These are phyloP conservation scores for Strongylocentrotus purpuratus DNA, from an alignment of 35 echinoderm and acorn worm species.

Conservation along the genomic window DNA sequence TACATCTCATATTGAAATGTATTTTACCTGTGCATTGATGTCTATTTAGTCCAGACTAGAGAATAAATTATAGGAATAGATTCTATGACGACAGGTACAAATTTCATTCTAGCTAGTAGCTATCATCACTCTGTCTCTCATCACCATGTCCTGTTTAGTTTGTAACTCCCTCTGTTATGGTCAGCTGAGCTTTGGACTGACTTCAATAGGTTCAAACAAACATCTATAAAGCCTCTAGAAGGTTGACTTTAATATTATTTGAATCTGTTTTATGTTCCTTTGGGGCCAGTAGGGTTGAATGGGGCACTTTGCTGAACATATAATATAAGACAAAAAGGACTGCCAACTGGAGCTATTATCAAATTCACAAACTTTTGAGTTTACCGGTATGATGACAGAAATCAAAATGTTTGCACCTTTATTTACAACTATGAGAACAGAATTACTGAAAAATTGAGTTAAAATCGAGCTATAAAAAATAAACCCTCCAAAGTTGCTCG, in stretches of 20 bases:
- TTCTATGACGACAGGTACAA: neutral
- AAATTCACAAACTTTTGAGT: too few relatives aligned
- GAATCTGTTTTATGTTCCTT: neutral
- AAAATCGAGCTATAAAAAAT: neutral
- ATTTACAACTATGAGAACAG: neutral
- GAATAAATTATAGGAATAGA: neutral
- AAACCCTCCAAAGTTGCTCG: neutral
- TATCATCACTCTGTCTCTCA: neutral
- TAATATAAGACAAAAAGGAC: neutral
- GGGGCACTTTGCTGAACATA: neutral
- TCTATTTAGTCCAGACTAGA: neutral
- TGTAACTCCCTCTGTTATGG: neutral
- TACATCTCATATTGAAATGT: too few relatives aligned
- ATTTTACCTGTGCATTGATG: too few relatives aligned
- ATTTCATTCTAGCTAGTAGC: neutral
- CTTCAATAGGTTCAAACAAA: neutral
- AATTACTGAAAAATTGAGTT: neutral
- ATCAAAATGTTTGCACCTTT: too few relatives aligned
- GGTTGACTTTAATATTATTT: neutral
- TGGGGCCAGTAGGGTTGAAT: neutral
- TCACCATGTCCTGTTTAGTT: neutral
- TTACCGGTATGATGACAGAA: too few relatives aligned
- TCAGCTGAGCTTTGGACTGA: neutral
- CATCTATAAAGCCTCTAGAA: neutral
- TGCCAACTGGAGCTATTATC: neutral